These are phyloP conservation scores for Karalla daura DNA, from an alignment of 2,797 vertebrate genomes.

Conservation along the genomic window DNA sequence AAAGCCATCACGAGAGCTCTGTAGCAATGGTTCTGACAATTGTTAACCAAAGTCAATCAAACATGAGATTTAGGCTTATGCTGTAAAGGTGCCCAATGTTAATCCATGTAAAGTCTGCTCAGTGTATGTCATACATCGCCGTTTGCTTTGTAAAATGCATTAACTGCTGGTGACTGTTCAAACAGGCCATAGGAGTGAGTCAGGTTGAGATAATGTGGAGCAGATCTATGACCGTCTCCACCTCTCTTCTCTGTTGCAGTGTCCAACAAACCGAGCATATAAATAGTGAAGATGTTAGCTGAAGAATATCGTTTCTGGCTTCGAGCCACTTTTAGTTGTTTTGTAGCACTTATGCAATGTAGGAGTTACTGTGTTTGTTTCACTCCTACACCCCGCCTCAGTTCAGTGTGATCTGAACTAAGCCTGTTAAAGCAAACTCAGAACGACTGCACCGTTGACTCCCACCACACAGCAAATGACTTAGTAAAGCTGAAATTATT, in stretches of 20 bases:
- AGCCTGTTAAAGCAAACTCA: background rate
- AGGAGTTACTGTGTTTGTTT: conserved; percentile 22
- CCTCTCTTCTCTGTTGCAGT: background rate
- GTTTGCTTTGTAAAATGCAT: background rate
- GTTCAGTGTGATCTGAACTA: background rate
- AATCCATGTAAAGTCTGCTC: background rate
- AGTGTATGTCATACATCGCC: background rate
- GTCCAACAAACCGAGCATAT: background rate
- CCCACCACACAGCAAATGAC: background rate
- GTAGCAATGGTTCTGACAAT: background rate
- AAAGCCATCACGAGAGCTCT: background rate
- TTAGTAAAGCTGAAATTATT: background rate
- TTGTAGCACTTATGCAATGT: conserved; percentile 5
- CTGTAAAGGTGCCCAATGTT: background rate
- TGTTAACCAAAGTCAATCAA: background rate
- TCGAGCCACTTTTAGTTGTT: conserved; percentile 8
- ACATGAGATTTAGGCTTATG: background rate
- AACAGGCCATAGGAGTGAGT: too few species aligned
- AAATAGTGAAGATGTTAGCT: conserved; percentile 13
- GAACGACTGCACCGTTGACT: background rate
- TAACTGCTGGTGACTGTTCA: too few species aligned
- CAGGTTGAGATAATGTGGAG: background rate
- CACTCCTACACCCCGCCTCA: conserved; percentile 27
- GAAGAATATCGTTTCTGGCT: background rate
- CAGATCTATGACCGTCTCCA: background rate